Evolutionary conservation across 1,140 invertebrate genomes (phyloP), one percentile per base, ranked within the genome.

Genomic region (Procambarus clarkii): DNA sequence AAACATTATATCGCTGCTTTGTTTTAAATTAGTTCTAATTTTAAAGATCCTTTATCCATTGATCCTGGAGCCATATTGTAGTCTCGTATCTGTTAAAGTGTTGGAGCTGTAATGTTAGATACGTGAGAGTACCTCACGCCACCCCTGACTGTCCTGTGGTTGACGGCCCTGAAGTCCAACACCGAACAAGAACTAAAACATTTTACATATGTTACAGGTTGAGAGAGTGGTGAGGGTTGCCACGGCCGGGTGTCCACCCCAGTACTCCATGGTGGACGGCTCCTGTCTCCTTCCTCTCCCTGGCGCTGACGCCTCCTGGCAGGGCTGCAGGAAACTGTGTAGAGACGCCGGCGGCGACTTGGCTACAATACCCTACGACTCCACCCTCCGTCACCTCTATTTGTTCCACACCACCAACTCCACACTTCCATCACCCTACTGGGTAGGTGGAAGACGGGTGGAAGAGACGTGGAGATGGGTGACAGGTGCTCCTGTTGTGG

Each of bases 381-480:
- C n/a, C 13, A 24, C 71, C 9, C 45, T 76, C 24, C 5, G 34
- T 15, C 45, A 34, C 1, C 21, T 86, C 21, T n/a, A 46, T 8
- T 64, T 80, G 15, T 77, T 60, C 80, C 7, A n/a, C 34, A 15
- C 34, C 34, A 3, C 2, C 4, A 45, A 50, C 15, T 34, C 71
- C 34, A 9, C 81, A 8, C 46, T 71, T 9, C 21, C 45, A 7
- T 46, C 74, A 18, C 13, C 81, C 13, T 91, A 79, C 34, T 91
- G 88, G 88, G 9, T 91, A 13, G 88, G 88, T 0, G 88, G 81
- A 2, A 21, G 50, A 8, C 34, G 3, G 76, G 81, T 79, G 45
- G 74, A 18, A 3, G 82, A 48, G 9, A 54, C 83, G 24, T 91
- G 88, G 88, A 3, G 9, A 45, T 91, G 88, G 88, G 76, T 85